Base-by-base conservation (phyloP, 2,113 vertebrate genomes). In the Cygnus atratus region DNA sequence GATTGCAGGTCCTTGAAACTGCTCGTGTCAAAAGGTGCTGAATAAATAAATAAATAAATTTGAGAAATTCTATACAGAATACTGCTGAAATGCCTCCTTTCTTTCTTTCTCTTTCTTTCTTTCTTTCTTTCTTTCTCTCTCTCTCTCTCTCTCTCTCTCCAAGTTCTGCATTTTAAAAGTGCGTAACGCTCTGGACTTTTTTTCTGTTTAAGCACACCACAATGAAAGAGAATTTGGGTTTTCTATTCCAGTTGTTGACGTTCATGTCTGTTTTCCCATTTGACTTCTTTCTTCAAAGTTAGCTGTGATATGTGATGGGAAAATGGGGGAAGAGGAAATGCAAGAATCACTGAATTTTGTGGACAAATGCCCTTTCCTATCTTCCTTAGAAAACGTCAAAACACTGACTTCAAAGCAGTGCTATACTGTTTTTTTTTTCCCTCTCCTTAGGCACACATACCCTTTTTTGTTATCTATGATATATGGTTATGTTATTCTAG, bases 251-350 rank as follows among this genome's bases (percentile, higher is more conserved):
- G n/a, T 29, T 67, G n/a, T 29, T 67, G 72, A 28, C 17, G 29
- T 71, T 96, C 33, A 3, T 70, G 41, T 71, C 87, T 93, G 67
- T 55, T 85, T 90, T 90, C 78, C n/a, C 35, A 67, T 81, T 95
- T 88, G 31, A 33, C 57, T 82, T 78, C 48, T 76, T 89, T 89
- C 82, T 76, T 90, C 22, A 41, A 73, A 88, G 28, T 74, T 88
- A 46, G 41, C 75, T 94, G 37, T 85, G 41, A 70, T 85, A 61
- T 41, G 62, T 79, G 72, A 39, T 41, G 73, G 72, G 21, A 63
- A 92, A 90, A 78, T 43, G 20, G 39, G 24, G 22, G 62, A 90
- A 84, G 8, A 88, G 10, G 52, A 74, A 94, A 88, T 31, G 46
- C 55, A 74, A 70, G 43, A 78, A 13, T 39, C 0, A 0, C 50